A percentile compares a stretch with the other conserved stretches of the same genome.
phyloP scores from a whole-genome alignment of 2,888 invertebrate species.

The Syrista parreyssii region DNA sequence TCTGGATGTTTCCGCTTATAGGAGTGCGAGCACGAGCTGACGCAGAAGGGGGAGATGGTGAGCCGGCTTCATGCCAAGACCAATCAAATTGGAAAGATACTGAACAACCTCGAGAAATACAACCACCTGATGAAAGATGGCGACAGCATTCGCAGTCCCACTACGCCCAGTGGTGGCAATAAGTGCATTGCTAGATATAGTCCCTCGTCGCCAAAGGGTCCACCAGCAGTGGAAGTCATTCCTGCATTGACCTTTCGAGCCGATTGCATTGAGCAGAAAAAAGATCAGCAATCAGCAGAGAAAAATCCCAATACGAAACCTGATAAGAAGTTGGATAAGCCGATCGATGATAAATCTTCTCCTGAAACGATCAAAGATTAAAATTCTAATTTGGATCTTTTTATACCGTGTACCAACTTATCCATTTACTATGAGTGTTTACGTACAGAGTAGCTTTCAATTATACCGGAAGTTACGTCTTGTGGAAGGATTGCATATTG shows the following conservation, averaged over 20 bases:
- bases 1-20: constrained; percentile 67
- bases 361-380: neutral
- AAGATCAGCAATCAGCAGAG: constrained; percentile 19
- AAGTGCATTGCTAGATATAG: constrained; percentile 52
- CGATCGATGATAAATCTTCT: neutral
- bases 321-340: neutral
- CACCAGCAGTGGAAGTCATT: constrained; percentile 15
- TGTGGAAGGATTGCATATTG: neutral
- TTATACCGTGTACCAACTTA: neutral
- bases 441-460: neutral
- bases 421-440: neutral
- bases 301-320: constrained; percentile 19
- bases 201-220: constrained; percentile 50
- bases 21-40: constrained; percentile 96
- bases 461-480: neutral
- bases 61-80: constrained; percentile 95
- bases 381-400: neutral
- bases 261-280: neutral
- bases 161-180: constrained; percentile 57
- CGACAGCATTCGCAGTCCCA: constrained; percentile 65
- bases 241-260: neutral
- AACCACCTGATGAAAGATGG: constrained; percentile 77
- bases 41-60: constrained; percentile 96
- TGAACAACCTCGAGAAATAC: constrained; percentile 90
- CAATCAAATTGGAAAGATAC: constrained; percentile 93